Base-by-base conservation (phyloP, 2,797 vertebrate species). In the Clamator glandarius region DNA sequence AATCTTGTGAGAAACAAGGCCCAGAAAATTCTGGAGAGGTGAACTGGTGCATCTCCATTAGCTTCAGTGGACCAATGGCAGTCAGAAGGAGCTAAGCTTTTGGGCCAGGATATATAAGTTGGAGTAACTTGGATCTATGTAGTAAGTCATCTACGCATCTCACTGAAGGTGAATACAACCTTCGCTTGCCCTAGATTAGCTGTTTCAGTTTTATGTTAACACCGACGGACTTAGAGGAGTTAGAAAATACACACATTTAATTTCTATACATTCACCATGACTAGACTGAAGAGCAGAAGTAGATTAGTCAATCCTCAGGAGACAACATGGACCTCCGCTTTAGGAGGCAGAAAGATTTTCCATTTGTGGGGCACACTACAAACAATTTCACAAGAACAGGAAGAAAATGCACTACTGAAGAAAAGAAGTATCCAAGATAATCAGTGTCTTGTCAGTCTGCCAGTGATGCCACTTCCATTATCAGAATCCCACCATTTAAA, bases 191-290 rank as follows among this genome's bases (percentile, higher is more conserved):
- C 77, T 50, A 73, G 12, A 87, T 69, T 29, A 77, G 64, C 2
- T 11, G 59, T 91, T 92, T 66, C 50, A 33, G 59, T 62, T 92
- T 80, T 83, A 70, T 25, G 12, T 57, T 69, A 73, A 87, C 62
- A 11, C 51, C 35, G 78, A 55, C 20, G 36, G 46, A 48, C 13
- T 92, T 46, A 51, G 3, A 75, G 35, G 33, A 78, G 70, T 19
- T 90, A 85, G 87, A 86, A 95, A 92, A 82, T 21, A 92, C 13
- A 39, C 89, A 8, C 78, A 74, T 85, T 90, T 86, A 74, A 35
- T 51, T 83, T 57, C 61, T 54, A 55, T 26, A 52, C n/a, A 62
- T 79, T 90, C 69, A 48, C 90, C 73, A 52, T 1, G 5, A 31
- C 58, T 52, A 35, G 48, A 42, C 28, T 80, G 68, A 75, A 57